A percentile compares a stretch with the other conserved stretches of the same genome.
Evolutionary conservation across 2,888 invertebrate species (phyloP).

Genomic region (Mamestra brassicae): DNA sequence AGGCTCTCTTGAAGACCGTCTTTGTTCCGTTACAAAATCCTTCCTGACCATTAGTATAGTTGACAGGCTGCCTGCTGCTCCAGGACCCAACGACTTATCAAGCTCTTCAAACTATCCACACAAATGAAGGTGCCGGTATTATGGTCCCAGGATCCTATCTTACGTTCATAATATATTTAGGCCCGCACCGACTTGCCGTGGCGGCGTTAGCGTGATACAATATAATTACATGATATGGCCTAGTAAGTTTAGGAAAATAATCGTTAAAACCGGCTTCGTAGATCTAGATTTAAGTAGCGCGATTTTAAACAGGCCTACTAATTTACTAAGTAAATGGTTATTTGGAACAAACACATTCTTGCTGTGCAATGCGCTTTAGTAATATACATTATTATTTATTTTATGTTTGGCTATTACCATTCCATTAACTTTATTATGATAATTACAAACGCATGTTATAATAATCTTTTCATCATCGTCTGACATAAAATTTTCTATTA

Average conservation of each 20-base stretch:
- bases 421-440: constrained; percentile 43
- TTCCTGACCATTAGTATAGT: constrained; percentile 46
- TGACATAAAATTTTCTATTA: constrained; percentile 19
- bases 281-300: constrained; percentile 52
- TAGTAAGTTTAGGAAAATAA: constrained; percentile 60
- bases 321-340: constrained; percentile 44
- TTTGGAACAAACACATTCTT: constrained; percentile 38
- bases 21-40: constrained; percentile 54
- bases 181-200: constrained; percentile 12
- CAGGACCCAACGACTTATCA: constrained; percentile 50
- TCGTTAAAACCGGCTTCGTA: constrained; percentile 56
- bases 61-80: constrained; percentile 36
- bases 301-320: constrained; percentile 50
- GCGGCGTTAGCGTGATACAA: constrained; percentile 60
- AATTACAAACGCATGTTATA: constrained; percentile 31
- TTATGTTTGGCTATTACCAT: neutral
- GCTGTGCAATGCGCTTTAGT: constrained; percentile 39
- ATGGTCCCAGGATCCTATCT: constrained; percentile 37
- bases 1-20: constrained; percentile 31
- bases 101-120: constrained; percentile 40
- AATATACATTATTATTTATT: constrained; percentile 7
- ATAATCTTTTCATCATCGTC: constrained; percentile 28
- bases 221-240: constrained; percentile 62
- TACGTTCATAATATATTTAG: constrained; percentile 27
- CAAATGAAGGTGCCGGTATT: constrained; percentile 32